Conservation (phyloP, 2,888 invertebrate species). For the Anthophora plumipes region DNA sequence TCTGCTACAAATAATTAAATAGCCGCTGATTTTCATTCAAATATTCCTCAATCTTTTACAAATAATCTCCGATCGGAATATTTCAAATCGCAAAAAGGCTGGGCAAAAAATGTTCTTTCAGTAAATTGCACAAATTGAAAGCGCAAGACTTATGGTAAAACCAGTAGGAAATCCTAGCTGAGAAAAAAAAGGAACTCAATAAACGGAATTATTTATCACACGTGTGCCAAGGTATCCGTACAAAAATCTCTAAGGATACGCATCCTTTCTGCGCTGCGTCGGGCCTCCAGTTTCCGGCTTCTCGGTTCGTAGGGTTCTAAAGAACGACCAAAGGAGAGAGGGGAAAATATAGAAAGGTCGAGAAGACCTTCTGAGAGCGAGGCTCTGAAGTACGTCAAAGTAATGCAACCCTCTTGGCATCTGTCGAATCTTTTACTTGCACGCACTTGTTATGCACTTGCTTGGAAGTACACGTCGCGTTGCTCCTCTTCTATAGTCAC, state of each 20-base stretch:
- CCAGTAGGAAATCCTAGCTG: constrained; percentile 15
- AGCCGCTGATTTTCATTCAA: no score
- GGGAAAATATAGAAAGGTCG: constrained; percentile 16
- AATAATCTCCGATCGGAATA: neutral
- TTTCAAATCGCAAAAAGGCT: neutral
- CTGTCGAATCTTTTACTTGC: neutral
- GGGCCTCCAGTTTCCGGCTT: constrained; percentile 49
- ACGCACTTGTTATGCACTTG: neutral
- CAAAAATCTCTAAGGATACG: constrained; percentile 54
- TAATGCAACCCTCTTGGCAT: constrained; percentile 17
- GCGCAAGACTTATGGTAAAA: constrained; percentile 43
- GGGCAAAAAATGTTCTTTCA: neutral
- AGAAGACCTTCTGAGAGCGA: neutral
- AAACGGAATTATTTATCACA: constrained; percentile 72
- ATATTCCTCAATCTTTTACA: no score
- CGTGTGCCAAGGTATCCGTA: constrained; percentile 48
- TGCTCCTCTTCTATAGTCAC: neutral
- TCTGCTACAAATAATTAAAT: neutral
- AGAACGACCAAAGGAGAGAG: constrained; percentile 18
- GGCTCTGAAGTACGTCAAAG: constrained; percentile 22
- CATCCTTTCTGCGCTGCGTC: constrained; percentile 40
- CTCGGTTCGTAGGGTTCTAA: constrained; percentile 29
- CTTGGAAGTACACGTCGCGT: neutral
- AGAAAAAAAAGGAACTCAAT: constrained; percentile 51
- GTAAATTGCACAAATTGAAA: constrained; percentile 42